Base-by-base conservation (phyloP, 2,888 invertebrate genomes). In the Dryococelus australis region DNA sequence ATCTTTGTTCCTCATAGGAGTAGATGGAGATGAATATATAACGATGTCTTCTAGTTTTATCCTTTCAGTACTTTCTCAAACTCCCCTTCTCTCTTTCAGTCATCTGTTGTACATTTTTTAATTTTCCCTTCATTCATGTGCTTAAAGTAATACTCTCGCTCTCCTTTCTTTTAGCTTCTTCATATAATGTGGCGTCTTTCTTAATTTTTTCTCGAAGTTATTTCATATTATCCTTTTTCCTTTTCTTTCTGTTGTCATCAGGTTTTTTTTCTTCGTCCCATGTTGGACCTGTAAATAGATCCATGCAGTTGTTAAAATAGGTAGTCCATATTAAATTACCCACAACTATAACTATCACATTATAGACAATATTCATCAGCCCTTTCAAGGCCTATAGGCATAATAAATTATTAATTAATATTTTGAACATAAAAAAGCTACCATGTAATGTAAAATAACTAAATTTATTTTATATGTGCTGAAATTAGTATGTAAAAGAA, bases 41-140 rank as follows among this genome's bases (percentile, higher is more conserved):
- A 24, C 83, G 28, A 27, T 83, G 83, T 83, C 43, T 83, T 83
- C 27, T 83, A 13, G 43, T 83, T 83, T 83, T 83, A 35, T 83
- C 83, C 83, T 83, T 83, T 27, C 83, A 83, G 43, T 83, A 28
- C 24, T 43, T 83, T 43, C 27, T 28, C 13, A 43, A 0, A 43
- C 28, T 43, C 43, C 83, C 26, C 43, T 43, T 83, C 43, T 83
- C 83, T 43, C 83, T 83, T 83, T 83, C 12, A 6, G 83, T 83
- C 83, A 83, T 83, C 27, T 83, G 83, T 24, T 83, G 27, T 83
- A 8, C 43, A 83, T 2, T 8, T 83, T 27, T 83, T 27, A n/a
- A 83, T 83, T 83, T 83, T 83, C 43, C 83, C 83, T 35, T 28
- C 83, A 83, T 43, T 83, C 83, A 26, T 83, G 2, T 6, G 83